Evolutionary conservation across 2,113 vertebrate species (phyloP), one percentile per base, ranked within the genome.

Genomic region (Clarias macrocephalus): DNA sequence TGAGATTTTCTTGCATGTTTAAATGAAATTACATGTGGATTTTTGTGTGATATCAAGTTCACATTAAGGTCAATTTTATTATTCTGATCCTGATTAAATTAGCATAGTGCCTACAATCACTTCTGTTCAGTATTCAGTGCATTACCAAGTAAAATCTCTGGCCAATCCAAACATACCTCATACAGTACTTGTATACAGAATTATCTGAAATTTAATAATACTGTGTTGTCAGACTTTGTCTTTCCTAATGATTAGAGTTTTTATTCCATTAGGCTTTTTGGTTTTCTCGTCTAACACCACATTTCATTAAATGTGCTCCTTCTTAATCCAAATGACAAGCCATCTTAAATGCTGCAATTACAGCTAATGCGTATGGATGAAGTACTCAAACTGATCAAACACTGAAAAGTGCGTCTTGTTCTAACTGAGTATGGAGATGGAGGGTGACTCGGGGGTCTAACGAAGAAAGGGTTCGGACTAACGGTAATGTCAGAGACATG

Each of bases 291-390:
- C 80, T 63, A 88, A 65, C 54, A 33, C n/a, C 21, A 72, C 18
- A 86, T 60, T 80, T 37, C 59, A 86, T 86, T 86, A 84, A 42
- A 48, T 60, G 5, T 85, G 54, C 65, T 82, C 33, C 60, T 70
- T n/a, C 62, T 84, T 37, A 75, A 10, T 82, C 56, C 42, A 76
- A 85, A 79, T 62, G 54, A 79, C 15, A 13, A 73, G 87, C 81
- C 73, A 80, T 66, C 88, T 87, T 65, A 23, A 54, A 59, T 52
- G 80, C 86, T 3, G 42, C 68, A 87, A 87, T 87, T 83, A 87
- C 66, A 54, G 37, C 76, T 86, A 77, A 90, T 86, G 23, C 59
- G 82, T 42, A 81, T 88, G 76, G 23, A 90, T 88, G 81, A 28
- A 25, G 79, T 48, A 57, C 33, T 54, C 83, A 25, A 72, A 86